Percentiles rank a stretch among this genome's conserved stretches.
Conservation (phyloP, 2,888 invertebrate species). For the Syritta pipiens region DNA sequence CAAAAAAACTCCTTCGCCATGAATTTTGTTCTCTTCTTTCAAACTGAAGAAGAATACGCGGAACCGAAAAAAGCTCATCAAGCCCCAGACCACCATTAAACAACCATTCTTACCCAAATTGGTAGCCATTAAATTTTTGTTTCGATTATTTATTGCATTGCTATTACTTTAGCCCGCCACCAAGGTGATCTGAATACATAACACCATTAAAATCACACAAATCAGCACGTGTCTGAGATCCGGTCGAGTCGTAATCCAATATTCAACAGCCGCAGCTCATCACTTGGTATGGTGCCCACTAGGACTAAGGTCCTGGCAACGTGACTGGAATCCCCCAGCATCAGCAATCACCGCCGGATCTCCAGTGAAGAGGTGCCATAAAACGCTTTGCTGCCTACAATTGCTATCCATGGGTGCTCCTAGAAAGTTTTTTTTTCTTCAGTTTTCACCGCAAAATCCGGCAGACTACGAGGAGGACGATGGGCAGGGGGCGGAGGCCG, state of each 20-base stretch:
- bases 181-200: not conserved
- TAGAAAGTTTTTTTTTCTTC: conserved; percentile 9
- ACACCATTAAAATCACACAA: conserved; percentile 8
- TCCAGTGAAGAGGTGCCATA: not conserved
- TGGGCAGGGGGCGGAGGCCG: conserved; percentile 26
- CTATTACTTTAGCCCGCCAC: not conserved
- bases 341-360: conserved; percentile 8
- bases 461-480: conserved; percentile 9
- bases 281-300: not conserved
- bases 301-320: conserved; percentile 18
- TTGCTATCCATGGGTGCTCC: conserved; percentile 19
- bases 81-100: not conserved
- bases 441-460: conserved; percentile 36
- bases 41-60: too few species aligned
- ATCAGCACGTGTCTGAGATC: conserved; percentile 19
- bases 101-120: not conserved
- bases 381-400: conserved; percentile 45
- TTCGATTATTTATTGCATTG: conserved; percentile 2
- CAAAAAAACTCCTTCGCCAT: too few species aligned
- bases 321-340: conserved; percentile 39
- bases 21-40: too few species aligned
- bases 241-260: conserved; percentile 27
- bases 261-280: conserved; percentile 29
- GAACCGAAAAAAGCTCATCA: too few species aligned
- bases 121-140: not conserved